Conservation (phyloP, 2,888 invertebrate genomes). For the Limnephilus rhombicus region DNA sequence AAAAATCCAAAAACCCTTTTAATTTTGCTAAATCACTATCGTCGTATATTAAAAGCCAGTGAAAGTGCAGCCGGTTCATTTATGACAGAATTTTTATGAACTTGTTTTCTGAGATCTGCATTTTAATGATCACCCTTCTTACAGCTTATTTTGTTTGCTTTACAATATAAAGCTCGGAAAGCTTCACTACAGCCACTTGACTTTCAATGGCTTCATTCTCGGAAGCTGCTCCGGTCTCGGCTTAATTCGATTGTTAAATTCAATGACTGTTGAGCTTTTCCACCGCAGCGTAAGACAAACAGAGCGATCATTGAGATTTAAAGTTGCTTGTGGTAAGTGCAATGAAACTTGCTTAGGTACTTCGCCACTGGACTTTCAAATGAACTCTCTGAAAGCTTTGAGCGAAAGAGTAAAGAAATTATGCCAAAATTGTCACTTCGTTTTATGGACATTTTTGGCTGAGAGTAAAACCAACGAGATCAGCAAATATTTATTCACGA, state of each 20-base stretch:
- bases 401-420: not conserved
- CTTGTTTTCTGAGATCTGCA: not conserved
- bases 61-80: not conserved
- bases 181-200: constrained; percentile 24
- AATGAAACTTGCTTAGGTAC: not conserved
- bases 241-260: constrained; percentile 15
- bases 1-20: not conserved
- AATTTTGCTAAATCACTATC: not conserved
- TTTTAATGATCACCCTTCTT: constrained; percentile 11
- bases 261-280: not conserved
- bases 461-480: not conserved
- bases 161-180: not conserved
- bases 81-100: not conserved
- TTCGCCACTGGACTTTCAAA: not conserved
- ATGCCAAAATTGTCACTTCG: not conserved
- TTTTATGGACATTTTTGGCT: not conserved
- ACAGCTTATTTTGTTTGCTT: not conserved
- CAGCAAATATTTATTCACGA: not conserved
- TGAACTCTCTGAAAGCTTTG: not conserved
- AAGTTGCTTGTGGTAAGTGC: not conserved
- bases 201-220: constrained; percentile 22
- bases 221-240: not conserved
- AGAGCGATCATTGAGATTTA: not conserved
- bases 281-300: not conserved
- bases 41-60: not conserved